A percentile compares a stretch with the other conserved stretches of the same genome.
Conservation (phyloP, 92 coral and sea anemone genomes). For the Montipora capitata region DNA sequence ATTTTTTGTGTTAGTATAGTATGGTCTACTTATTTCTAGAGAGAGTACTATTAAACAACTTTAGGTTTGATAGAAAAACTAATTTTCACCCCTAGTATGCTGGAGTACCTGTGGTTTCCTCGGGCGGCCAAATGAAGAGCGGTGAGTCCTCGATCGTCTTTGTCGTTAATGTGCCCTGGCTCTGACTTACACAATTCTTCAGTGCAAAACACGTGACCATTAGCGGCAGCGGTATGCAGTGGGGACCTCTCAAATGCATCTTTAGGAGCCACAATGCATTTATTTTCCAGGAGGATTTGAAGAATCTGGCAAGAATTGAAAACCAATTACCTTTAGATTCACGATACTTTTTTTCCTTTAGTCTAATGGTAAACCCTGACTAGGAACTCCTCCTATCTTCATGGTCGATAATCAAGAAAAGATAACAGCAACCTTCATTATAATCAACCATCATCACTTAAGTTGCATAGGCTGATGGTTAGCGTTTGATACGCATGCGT, state of each 20-base stretch:
- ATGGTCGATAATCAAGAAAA: too few relatives aligned
- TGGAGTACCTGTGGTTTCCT: constrained; percentile 60
- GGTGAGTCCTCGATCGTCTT: constrained; percentile 81
- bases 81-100: background rate
- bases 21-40: too few relatives aligned
- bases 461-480: too few relatives aligned
- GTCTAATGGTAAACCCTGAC: too few relatives aligned
- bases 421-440: too few relatives aligned
- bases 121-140: constrained; percentile 82
- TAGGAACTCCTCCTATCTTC: too few relatives aligned
- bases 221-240: constrained; percentile 82
- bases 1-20: too few relatives aligned
- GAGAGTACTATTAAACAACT: background rate
- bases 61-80: background rate
- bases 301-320: constrained; percentile 45
- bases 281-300: constrained; percentile 44
- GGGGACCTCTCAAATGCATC: constrained; percentile 81
- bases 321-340: too few relatives aligned
- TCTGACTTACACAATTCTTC: constrained; percentile 61
- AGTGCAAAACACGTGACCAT: constrained; percentile 76
- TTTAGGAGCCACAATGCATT: constrained; percentile 42
- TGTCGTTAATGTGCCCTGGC: constrained; percentile 75
- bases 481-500: too few relatives aligned
- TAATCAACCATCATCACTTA: too few relatives aligned
- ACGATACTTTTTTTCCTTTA: too few relatives aligned